Conservation (phyloP, 2,888 invertebrate genomes). For the Cantharis rustica region DNA sequence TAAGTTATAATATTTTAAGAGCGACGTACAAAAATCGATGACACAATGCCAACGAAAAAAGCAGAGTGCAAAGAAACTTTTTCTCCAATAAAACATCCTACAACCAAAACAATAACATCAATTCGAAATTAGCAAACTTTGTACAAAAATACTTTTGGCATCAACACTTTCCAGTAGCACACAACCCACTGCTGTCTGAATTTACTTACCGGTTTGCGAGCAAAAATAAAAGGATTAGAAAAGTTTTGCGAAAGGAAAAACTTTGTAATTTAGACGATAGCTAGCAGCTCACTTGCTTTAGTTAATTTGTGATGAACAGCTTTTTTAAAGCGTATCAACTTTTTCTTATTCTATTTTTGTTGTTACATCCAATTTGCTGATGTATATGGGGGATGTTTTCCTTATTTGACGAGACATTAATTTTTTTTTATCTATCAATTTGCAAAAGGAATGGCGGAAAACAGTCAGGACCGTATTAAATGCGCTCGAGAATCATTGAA, state of each 20-base stretch:
- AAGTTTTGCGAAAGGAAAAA: conserved; percentile 30
- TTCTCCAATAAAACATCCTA: neutral
- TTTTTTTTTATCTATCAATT: neutral
- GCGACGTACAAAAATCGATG: neutral
- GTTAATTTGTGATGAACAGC: conserved; percentile 31
- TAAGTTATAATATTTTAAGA: neutral
- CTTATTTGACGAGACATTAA: neutral
- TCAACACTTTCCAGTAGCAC: conserved; percentile 3
- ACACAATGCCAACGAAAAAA: neutral
- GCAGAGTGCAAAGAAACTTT: neutral
- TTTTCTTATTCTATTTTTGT: neutral
- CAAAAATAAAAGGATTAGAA: conserved; percentile 36
- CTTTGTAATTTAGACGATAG: conserved; percentile 31
- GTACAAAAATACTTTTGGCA: conserved; percentile 4
- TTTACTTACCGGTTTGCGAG: conserved; percentile 22
- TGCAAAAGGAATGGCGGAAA: neutral
- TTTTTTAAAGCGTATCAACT: conserved; percentile 12
- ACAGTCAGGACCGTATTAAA: neutral
- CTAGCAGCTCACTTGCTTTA: conserved; percentile 19
- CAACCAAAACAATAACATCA: conserved; percentile 2
- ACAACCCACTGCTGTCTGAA: conserved; percentile 16
- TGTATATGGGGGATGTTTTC: neutral
- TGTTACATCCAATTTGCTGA: neutral
- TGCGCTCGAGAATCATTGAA: neutral
- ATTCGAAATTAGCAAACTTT: conserved; percentile 4